Evolutionary conservation across 2,797 vertebrate genomes (phyloP), one percentile per base, ranked within the genome.

Genomic region (Chloroceryle inda): DNA sequence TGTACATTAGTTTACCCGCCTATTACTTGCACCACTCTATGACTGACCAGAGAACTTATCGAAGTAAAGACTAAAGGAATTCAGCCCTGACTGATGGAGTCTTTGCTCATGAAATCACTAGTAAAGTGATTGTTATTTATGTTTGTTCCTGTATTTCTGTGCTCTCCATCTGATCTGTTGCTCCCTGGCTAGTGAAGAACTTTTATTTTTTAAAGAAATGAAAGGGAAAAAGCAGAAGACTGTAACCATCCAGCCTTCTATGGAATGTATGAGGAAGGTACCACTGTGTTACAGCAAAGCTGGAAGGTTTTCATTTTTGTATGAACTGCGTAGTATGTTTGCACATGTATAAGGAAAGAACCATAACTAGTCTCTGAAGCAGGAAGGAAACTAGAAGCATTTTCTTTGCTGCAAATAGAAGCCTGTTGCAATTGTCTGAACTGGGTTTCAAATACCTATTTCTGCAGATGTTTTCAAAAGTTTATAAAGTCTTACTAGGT

Each of bases 101-200:
- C 33, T 27, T 74, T 52, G 17, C 37, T 87, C 9, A 20, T 2
- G 0, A 69, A 83, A 80, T 68, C 40, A 37, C 31, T 18, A 40
- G 21, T 13, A 59, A 71, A 63, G 79, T 27, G 8, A 31, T 26
- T 35, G 45, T 8, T 53, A 20, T 35, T 63, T 83, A 13, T 59
- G 59, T 20, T 40, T 80, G 13, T 26, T 75, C 27, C 33, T 52
- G 0, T 49, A 8, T 64, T 72, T 75, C 45, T 37, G 27, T 87
- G 52, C 47, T 66, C 3, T 37, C 33, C 15, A 2, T 22, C 50
- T 79, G 52, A 85, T 42, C 31, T 0, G 0, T 58, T 73, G 26
- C n/a, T 95, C 15, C 24, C 3, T 27, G 7, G 14, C 2, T 47
- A 35, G 23, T 21, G 31, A 85, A 87, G 50, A n/a, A 5, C 11